A percentile compares a stretch with the other conserved stretches of the same genome.
These are phyloP conservation scores for Slavum lentiscoides DNA, from an alignment of 2,888 invertebrate genomes.

Conservation along the genomic window DNA sequence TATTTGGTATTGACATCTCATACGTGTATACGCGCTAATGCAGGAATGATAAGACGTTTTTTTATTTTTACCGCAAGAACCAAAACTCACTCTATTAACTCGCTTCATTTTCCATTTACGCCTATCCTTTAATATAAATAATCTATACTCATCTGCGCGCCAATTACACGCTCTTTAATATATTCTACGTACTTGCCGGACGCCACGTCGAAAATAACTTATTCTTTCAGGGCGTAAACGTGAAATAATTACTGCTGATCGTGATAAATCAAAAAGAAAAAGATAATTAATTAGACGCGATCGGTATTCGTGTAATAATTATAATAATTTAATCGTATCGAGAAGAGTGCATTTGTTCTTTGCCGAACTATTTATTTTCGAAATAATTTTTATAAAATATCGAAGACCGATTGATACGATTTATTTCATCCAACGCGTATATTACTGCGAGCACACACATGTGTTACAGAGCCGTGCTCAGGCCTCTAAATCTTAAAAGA, in stretches of 20 bases:
- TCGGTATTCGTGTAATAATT: not conserved
- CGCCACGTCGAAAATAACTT: constrained; percentile 1
- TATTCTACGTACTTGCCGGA: not conserved
- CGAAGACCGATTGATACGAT: no score
- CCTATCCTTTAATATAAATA: constrained; percentile 8
- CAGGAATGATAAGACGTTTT: constrained; percentile 43
- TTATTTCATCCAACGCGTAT: no score
- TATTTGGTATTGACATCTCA: constrained; percentile 27
- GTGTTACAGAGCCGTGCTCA: no score
- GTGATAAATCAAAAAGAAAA: constrained; percentile 15
- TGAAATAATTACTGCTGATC: constrained; percentile 1
- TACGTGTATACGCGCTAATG: constrained; percentile 25
- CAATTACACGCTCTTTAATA: constrained; percentile 20
- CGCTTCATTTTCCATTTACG: constrained; percentile 30
- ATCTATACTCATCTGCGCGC: constrained; percentile 16
- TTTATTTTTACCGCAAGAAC: not conserved
- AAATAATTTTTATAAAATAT: not conserved
- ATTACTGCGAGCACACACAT: no score
- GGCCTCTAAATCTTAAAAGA: no score
- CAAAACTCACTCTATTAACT: constrained; percentile 41
- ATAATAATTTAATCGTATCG: not conserved
- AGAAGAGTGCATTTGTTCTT: no score
- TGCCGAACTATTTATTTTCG: no score
- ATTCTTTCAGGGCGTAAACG: constrained; percentile 23
- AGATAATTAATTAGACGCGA: constrained; percentile 17